Conservation (phyloP, 2,797 vertebrate species). For the Benthosema pterotum region DNA sequence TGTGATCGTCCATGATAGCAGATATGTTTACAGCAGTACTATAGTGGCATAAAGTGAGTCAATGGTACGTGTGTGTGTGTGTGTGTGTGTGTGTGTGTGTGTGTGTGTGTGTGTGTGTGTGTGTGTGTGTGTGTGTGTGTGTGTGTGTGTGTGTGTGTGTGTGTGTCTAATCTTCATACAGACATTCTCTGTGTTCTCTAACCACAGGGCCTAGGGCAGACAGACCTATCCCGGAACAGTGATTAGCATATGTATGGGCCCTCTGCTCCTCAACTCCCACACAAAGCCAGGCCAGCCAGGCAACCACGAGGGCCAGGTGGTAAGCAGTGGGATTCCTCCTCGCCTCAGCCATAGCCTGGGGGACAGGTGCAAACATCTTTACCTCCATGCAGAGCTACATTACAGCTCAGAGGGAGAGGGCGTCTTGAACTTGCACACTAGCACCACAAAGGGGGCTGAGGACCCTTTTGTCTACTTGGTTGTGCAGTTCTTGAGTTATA, state of each 20-base stretch:
- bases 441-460: slow-evolving; percentile 59
- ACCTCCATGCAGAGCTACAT: slow-evolving; percentile 71
- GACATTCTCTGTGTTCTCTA: slow-evolving; percentile 65
- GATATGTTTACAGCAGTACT: slow-evolving; percentile 7
- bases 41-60: slow-evolving; percentile 10
- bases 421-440: slow-evolving; percentile 59
- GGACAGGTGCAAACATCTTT: slow-evolving; percentile 80
- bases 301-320: slow-evolving; percentile 81
- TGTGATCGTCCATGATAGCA: slow-evolving; percentile 6
- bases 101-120: neutral
- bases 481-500: slow-evolving; percentile 54
- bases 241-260: slow-evolving; percentile 85
- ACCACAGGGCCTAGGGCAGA: slow-evolving; percentile 63
- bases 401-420: slow-evolving; percentile 65
- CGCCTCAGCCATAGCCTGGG: slow-evolving; percentile 56
- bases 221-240: slow-evolving; percentile 63
- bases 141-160: slow-evolving; percentile 17
- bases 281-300: slow-evolving; percentile 74
- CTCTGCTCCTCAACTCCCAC: slow-evolving; percentile 72
- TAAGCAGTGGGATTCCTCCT: slow-evolving; percentile 75
- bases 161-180: slow-evolving; percentile 72
- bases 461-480: slow-evolving; percentile 64
- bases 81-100: slow-evolving; percentile 38
- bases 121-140: neutral
- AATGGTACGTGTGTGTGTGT: slow-evolving; percentile 21